Base-by-base conservation (phyloP, 2,113 vertebrate genomes). In the Serinus canaria region DNA sequence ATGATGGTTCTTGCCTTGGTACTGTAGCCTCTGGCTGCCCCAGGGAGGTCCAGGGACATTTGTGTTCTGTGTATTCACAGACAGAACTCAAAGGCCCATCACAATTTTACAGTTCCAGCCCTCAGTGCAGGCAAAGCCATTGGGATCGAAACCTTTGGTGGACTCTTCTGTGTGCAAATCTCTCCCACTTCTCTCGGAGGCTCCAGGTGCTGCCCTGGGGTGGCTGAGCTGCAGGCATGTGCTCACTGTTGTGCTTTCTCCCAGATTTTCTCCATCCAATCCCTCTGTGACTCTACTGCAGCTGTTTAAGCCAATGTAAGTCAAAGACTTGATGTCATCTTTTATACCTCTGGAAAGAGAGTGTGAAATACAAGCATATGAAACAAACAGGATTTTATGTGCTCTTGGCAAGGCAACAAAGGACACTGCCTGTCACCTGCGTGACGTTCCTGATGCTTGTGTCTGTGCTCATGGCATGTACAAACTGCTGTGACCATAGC, bases 381-480 rank as follows among this genome's bases (percentile, higher is more conserved):
- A 91, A 66, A 59, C 64, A 31, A 47, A 10, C 16, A 43, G 3
- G 20, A 10, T 53, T 95, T 89, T 49, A 81, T 52, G 22, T 41
- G 30, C 22, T 23, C 46, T 79, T 92, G 83, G 74, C 77, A 91
- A 62, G 67, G 47, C 70, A 85, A 37, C 53, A 72, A 62, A 87
- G 37, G 70, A 39, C 66, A 50, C 28, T 64, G 74, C 74, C 49
- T 49, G 73, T 89, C 58, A 49, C 72, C 66, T 91, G 81, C 6
- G 56, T 52, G 7, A 1, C 1, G 6, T 49, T 91, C 41, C 49
- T 76, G 37, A 41, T 53, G 44, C 37, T 76, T 3, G 1, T 92
- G 82, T 82, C 62, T 87, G n/a, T 64, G 24, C 33, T 77, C 15
- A 23, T 0, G 0, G 37, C 0, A 0, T 6, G 11, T 46, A n/a